phyloP scores from a whole-genome alignment of 1,140 invertebrate genomes.

The Panagrolaimus sp. region DNA sequence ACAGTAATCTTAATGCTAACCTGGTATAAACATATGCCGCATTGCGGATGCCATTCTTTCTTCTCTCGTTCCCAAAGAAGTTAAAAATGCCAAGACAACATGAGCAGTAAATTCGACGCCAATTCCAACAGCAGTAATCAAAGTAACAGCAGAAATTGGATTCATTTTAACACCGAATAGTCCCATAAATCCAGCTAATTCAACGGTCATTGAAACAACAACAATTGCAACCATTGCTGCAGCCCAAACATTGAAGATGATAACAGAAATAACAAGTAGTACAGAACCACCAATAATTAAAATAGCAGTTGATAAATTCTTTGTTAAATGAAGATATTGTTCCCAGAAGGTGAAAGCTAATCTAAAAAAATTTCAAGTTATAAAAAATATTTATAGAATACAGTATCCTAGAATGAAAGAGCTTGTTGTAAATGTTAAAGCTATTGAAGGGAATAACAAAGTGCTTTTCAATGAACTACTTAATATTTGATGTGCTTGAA shows the following conservation, averaged over 20 bases:
- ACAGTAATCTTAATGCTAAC: too few species aligned
- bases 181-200: constrained; percentile 83
- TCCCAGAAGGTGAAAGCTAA: constrained; percentile 97
- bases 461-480: too few species aligned
- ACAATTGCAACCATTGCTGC: constrained; percentile 70
- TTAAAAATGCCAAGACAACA: constrained; percentile 79
- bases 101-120: constrained; percentile 81
- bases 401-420: too few species aligned
- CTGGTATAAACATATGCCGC: constrained; percentile 70
- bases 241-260: constrained; percentile 77
- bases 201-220: constrained; percentile 71
- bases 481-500: too few species aligned
- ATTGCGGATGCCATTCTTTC: constrained; percentile 73
- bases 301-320: constrained; percentile 73
- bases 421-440: too few species aligned
- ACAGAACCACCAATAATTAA: constrained; percentile 73
- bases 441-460: too few species aligned
- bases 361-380: too few species aligned
- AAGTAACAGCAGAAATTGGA: constrained; percentile 79
- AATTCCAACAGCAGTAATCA: constrained; percentile 79
- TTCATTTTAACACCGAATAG: constrained; percentile 76
- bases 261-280: constrained; percentile 70
- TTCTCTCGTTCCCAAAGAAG: constrained; percentile 75
- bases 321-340: constrained; percentile 81
- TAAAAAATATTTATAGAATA: too few species aligned